Conservation (phyloP, 1,140 invertebrate genomes). For the Zaprionus capensis region DNA sequence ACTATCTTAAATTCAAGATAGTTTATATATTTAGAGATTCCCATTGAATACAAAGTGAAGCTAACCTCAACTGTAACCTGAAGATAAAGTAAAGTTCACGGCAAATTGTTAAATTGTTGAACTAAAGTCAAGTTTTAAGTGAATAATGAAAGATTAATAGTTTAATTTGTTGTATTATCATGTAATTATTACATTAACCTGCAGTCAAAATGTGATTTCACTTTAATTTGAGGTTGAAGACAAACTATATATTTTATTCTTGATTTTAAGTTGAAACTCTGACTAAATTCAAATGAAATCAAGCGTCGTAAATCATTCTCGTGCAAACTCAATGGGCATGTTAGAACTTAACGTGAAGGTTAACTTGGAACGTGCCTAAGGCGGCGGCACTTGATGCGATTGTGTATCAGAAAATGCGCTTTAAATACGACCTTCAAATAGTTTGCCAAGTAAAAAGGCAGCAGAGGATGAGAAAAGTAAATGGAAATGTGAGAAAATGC, state of each 20-base stretch:
- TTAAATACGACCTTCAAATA: background rate
- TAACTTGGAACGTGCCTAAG: background rate
- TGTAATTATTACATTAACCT: background rate
- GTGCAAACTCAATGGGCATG: background rate
- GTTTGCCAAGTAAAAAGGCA: background rate
- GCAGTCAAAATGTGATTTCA: background rate
- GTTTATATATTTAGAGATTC: background rate
- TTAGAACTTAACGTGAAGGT: constrained; percentile 1
- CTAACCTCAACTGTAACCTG: background rate
- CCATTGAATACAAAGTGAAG: background rate
- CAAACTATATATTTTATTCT: background rate
- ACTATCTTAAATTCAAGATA: background rate
- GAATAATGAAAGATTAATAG: background rate
- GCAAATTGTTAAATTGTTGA: background rate
- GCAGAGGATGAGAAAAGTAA: background rate
- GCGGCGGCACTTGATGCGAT: background rate
- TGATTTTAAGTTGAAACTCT: background rate
- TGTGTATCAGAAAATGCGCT: background rate
- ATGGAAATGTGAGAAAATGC: background rate
- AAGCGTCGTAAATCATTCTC: background rate
- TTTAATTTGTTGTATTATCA: background rate
- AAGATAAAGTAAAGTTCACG: background rate
- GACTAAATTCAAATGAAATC: background rate
- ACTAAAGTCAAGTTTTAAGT: background rate
- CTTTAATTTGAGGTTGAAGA: background rate